A percentile compares a stretch with the other conserved stretches of the same genome.
Evolutionary conservation across 2,113 vertebrate genomes (phyloP).

Genomic region (Brienomyrus longianalis): DNA sequence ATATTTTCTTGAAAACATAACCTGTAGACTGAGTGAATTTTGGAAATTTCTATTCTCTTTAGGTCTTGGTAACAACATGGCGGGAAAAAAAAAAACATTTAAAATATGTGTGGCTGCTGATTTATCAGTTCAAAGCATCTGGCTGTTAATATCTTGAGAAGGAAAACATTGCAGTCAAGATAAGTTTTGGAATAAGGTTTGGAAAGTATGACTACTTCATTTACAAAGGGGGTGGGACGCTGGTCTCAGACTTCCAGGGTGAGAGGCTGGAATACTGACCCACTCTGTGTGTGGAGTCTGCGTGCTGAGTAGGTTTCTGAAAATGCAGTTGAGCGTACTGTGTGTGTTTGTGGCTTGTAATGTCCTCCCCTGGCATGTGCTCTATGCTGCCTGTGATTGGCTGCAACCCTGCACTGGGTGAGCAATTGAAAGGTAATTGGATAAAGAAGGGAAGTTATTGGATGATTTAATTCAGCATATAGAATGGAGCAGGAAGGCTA

Average conservation of each 20-base stretch:
- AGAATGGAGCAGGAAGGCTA: neutral
- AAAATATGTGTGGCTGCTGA: neutral
- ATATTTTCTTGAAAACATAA: neutral
- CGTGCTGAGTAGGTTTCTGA: neutral
- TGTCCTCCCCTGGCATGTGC: neutral
- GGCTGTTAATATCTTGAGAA: neutral
- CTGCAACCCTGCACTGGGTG: neutral
- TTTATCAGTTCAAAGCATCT: neutral
- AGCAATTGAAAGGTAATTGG: neutral
- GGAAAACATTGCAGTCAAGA: neutral
- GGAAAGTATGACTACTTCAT: constrained; percentile 1
- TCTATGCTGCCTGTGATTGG: neutral
- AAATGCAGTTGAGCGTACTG: neutral
- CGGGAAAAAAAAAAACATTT: neutral
- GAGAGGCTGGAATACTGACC: neutral
- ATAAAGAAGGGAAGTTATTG: neutral
- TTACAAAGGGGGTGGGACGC: neutral
- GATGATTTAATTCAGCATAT: neutral
- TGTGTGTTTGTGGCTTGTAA: neutral
- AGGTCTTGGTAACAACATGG: neutral
- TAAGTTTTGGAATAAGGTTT: neutral
- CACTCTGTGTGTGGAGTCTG: neutral
- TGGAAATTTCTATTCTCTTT: neutral
- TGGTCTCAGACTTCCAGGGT: neutral
- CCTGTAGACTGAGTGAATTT: neutral